phyloP scores from a whole-genome alignment of 2,797 vertebrate genomes.

The Sardinella longiceps region DNA sequence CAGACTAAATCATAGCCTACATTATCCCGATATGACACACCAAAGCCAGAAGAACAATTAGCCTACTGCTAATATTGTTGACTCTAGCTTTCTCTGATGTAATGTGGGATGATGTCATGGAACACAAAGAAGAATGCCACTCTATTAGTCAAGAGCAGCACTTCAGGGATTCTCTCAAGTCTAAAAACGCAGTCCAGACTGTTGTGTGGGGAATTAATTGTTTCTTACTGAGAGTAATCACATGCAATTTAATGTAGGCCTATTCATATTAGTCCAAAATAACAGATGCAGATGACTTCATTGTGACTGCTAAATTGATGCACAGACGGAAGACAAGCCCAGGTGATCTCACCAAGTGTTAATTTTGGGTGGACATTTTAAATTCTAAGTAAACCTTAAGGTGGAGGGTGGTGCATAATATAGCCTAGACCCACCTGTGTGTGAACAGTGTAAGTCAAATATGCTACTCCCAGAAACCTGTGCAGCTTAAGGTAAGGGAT shows the following conservation, averaged over 20 bases:
- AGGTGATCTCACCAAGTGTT: not conserved
- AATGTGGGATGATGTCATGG: conserved; percentile 1
- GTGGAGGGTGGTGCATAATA: not conserved
- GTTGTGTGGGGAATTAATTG: not conserved
- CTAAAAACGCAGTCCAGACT: not conserved
- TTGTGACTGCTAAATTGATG: not conserved
- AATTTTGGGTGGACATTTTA: not conserved
- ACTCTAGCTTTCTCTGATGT: conserved; percentile 20
- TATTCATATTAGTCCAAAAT: not conserved
- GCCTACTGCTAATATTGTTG: not conserved
- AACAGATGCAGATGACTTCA: not conserved
- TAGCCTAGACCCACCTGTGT: not conserved
- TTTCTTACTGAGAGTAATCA: not conserved
- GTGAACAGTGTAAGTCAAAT: not conserved
- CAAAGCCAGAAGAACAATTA: not conserved
- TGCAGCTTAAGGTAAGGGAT: not conserved
- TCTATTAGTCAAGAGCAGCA: not conserved
- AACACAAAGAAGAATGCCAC: not conserved
- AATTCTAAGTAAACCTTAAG: not conserved
- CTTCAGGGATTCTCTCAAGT: conserved; percentile 9
- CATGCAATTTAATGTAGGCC: not conserved
- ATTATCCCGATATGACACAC: not conserved
- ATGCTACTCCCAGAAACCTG: not conserved
- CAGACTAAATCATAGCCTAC: not conserved
- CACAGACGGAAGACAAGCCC: not conserved